phyloP scores from a whole-genome alignment of 2,888 invertebrate species.

The Ramazzottius varieornatus region DNA sequence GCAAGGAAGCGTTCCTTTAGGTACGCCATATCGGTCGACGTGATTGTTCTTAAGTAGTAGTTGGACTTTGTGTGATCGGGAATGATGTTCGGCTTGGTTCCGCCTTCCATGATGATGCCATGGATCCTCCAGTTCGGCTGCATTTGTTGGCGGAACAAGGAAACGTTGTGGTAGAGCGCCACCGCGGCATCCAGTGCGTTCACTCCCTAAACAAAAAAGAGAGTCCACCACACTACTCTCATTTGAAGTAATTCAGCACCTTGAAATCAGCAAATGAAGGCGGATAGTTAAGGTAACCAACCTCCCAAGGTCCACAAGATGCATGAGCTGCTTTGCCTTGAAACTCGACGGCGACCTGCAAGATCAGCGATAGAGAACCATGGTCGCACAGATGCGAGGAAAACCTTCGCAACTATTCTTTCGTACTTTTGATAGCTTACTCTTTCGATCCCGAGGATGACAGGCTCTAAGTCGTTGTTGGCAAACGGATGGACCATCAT shows the following conservation, averaged over 20 bases:
- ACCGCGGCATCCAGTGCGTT: constrained; percentile 25
- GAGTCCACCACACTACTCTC: no score
- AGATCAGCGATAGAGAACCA: neutral
- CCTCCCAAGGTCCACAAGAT: constrained; percentile 16
- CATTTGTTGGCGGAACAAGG: constrained; percentile 22
- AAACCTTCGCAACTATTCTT: no score
- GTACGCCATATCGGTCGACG: constrained; percentile 13
- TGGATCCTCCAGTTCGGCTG: constrained; percentile 21
- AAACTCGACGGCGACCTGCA: constrained; percentile 8
- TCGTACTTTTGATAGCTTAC: no score
- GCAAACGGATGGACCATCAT: constrained; percentile 10
- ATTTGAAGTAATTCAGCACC: no score
- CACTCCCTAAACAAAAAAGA: no score
- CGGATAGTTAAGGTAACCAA: no score
- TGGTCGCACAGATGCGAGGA: no score
- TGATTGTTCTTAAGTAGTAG: constrained; percentile 15
- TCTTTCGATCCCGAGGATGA: neutral
- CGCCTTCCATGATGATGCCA: constrained; percentile 14
- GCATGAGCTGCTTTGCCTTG: constrained; percentile 14
- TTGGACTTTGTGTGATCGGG: constrained; percentile 16
- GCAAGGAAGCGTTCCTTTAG: constrained; percentile 12
- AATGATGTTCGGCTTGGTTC: constrained; percentile 11
- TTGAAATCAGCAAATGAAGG: no score
- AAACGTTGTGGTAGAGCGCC: constrained; percentile 19
- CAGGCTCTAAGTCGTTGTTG: neutral